Evolutionary conservation across 2,113 vertebrate genomes (phyloP), one percentile per base, ranked within the genome.

Genomic region (Gasterosteus nipponicus): DNA sequence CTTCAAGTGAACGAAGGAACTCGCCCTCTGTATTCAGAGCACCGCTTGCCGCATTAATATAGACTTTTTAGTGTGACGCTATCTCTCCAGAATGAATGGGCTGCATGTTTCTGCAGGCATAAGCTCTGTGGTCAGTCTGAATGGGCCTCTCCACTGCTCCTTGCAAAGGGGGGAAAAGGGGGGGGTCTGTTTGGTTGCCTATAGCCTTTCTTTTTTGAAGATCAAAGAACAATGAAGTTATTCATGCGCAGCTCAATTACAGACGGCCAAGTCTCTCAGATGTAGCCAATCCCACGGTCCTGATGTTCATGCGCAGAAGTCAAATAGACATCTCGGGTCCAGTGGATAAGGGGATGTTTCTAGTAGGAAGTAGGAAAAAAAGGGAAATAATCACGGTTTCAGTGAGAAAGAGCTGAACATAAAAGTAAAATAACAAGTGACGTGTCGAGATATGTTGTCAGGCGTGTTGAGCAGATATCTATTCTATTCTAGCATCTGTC

Each of bases 61-160:
- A 77, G 66, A 75, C 15, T 71, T 85, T 59, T 38, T 38, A 69
- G 69, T 76, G 26, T 75, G 89, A 90, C 85, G 75, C 62, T 89
- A 88, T 92, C 85, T 75, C 44, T 60, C 15, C 74, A 78, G 81
- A 77, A 86, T 85, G 87, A 89, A 92, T 92, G 77, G 75, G 62
- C 78, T 62, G 61, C 42, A 53, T 65, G 69, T 47, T 70, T 84
- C 78, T 73, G 68, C 68, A 61, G 64, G 47, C 44, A 67, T 80
- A 82, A 85, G 80, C 77, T 84, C 83, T 77, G 80, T 73, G 66
- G 58, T 82, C 46, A 70, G 69, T 64, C 49, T 91, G 65, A 85
- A 84, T 83, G 79, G 74, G 81, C 78, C 71, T 84, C 59, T 86
- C 53, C 54, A 59, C 71, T 75, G 51, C 61, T 59, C 53, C 64